Evolutionary conservation across 2,113 vertebrate species (phyloP), one percentile per base, ranked within the genome.

Genomic region (Zosterops borbonicus): DNA sequence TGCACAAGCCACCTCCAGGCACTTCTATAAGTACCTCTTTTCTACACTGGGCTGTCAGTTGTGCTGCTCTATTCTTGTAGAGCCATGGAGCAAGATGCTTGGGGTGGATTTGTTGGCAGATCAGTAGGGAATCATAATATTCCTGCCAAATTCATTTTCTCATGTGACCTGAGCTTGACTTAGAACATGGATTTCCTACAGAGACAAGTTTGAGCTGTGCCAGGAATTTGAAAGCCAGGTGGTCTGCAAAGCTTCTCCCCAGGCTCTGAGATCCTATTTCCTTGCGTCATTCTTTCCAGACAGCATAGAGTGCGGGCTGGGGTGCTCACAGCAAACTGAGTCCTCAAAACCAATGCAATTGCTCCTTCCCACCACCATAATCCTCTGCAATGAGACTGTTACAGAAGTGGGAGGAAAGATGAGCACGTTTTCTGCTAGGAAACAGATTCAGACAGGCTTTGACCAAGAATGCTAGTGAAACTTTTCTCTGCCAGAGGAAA

Each of bases 71-170:
- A 90, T 97, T 96, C 94, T 93, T 11, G 2, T 23, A 83, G 68
- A 97, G 78, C 67, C 91, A 91, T 33, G 24, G 84, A 96, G 93
- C 87, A 87, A 94, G 90, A 95, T 87, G 78, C 81, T 95, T 91
- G 81, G 93, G 93, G 84, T 94, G 78, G 91, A 92, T 96, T 95
- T 95, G 94, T 76, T 96, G 95, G 95, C 91, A 95, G 93, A 95
- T 95, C 70, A 85, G 71, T 58, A 94, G 67, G 89, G 75, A 94
- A 81, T 94, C 82, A 95, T 68, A 76, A 87, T 87, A 92, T 90
- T 73, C 91, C 89, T 96, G 94, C 91, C 94, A 96, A 97, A 96
- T 92, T 91, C 89, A 39, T 91, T 95, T 92, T 97, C 95, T 96
- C 95, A 94, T 92, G 94, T 95, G 95, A 97, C 95, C 93, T 77